Conservation (phyloP, 2,888 invertebrate species). For the Kuschelorhynchus macadamiae region DNA sequence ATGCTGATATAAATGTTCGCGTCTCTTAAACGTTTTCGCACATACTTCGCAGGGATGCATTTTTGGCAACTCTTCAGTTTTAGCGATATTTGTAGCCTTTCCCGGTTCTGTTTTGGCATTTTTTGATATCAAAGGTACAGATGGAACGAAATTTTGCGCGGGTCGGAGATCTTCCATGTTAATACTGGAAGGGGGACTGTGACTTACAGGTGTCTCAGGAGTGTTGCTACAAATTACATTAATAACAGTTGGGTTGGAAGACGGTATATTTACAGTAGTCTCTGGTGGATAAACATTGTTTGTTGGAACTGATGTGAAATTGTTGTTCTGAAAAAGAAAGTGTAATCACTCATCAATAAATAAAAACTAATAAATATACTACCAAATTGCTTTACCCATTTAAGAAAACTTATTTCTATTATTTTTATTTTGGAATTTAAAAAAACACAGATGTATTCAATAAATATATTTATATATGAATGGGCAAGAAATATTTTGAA, state of each 20-base stretch:
- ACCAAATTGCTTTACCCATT: too few species aligned
- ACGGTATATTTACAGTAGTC: constrained; percentile 42
- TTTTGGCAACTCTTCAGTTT: constrained; percentile 38
- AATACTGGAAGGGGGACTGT: constrained; percentile 28
- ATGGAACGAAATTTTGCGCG: constrained; percentile 14
- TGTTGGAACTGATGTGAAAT: constrained; percentile 49
- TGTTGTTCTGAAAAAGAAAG: constrained; percentile 42
- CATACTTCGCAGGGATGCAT: constrained; percentile 72
- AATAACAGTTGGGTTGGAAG: constrained; percentile 48
- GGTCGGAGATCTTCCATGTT: constrained; percentile 40
- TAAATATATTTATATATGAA: too few species aligned
- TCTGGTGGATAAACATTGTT: constrained; percentile 53
- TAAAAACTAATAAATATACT: too few species aligned
- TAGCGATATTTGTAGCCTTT: neutral
- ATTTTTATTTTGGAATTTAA: too few species aligned
- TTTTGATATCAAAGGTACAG: constrained; percentile 12
- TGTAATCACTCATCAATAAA: too few species aligned
- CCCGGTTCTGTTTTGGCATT: neutral
- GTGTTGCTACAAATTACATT: constrained; percentile 56
- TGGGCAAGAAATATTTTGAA: too few species aligned
- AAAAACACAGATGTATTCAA: too few species aligned
- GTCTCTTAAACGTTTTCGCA: constrained; percentile 76
- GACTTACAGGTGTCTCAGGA: constrained; percentile 26
- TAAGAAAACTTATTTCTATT: too few species aligned
- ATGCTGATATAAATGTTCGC: constrained; percentile 80